Conservation (phyloP, 2,113 vertebrate species). For the Cyanocitta stelleri region DNA sequence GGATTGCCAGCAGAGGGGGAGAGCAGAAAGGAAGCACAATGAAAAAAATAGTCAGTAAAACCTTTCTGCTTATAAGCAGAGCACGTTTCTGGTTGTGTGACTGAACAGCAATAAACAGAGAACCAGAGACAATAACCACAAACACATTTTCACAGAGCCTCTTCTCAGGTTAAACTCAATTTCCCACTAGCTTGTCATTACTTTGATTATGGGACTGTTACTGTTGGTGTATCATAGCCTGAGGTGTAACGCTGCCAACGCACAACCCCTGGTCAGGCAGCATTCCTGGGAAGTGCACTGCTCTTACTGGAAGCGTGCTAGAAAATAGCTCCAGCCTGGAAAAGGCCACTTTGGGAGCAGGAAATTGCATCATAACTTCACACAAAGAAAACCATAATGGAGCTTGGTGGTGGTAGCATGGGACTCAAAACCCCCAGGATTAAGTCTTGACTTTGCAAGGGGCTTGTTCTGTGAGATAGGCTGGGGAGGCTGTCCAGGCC, state of each 20-base stretch:
- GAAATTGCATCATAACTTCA: background rate
- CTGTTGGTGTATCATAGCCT: background rate
- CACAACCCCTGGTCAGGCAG: fast-evolving
- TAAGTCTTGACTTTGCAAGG: background rate
- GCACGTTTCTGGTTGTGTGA: background rate
- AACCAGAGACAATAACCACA: background rate
- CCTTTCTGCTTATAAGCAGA: background rate
- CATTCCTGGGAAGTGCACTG: background rate
- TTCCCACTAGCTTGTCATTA: background rate
- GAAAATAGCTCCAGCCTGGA: background rate
- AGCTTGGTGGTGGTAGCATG: background rate
- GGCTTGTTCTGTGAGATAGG: background rate
- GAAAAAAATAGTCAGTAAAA: background rate
- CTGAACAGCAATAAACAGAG: background rate
- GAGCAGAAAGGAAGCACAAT: background rate
- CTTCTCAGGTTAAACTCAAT: background rate
- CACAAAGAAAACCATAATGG: background rate
- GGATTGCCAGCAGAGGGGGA: background rate
- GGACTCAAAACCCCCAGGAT: background rate
- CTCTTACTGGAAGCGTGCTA: background rate
- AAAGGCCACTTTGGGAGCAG: background rate
- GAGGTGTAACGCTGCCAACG: background rate
- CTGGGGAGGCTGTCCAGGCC: background rate
- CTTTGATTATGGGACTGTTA: background rate
- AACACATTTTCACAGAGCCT: background rate